phyloP scores from a whole-genome alignment of 1,140 invertebrate genomes.

The Drosophila guanche region DNA sequence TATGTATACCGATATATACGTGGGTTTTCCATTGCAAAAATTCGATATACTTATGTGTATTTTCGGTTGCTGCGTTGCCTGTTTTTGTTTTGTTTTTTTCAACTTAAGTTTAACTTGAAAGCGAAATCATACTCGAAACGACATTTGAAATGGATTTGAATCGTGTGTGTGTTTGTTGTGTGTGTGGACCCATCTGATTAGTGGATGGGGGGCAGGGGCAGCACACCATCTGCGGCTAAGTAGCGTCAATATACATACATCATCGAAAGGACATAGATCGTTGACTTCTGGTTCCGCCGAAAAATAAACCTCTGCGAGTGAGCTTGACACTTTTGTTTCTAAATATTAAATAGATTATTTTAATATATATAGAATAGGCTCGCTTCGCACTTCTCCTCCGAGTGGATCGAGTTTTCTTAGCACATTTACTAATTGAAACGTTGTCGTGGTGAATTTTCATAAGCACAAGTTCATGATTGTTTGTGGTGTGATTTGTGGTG shows the following conservation, averaged over 20 bases:
- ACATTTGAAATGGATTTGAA: conserved; percentile 55
- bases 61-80: conserved; percentile 31
- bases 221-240: conserved; percentile 14
- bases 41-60: conserved; percentile 34
- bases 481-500: conserved; percentile 17
- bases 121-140: conserved; percentile 62
- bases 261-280: conserved; percentile 34
- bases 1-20: conserved; percentile 38
- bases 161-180: conserved; percentile 16
- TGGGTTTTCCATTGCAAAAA: conserved; percentile 18
- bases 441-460: conserved; percentile 64
- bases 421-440: conserved; percentile 81
- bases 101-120: conserved; percentile 73
- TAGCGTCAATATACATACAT: conserved; percentile 50
- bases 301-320: conserved; percentile 74
- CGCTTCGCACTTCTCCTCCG: conserved; percentile 20
- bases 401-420: conserved; percentile 53
- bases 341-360: conserved; percentile 62
- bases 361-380: conserved; percentile 35
- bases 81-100: conserved; percentile 26
- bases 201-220: neutral
- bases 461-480: conserved; percentile 60
- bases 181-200: neutral
- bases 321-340: conserved; percentile 56
- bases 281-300: conserved; percentile 20